Evolutionary conservation across 2,888 invertebrate species (phyloP).

Genomic region (Ennomos erosarius): DNA sequence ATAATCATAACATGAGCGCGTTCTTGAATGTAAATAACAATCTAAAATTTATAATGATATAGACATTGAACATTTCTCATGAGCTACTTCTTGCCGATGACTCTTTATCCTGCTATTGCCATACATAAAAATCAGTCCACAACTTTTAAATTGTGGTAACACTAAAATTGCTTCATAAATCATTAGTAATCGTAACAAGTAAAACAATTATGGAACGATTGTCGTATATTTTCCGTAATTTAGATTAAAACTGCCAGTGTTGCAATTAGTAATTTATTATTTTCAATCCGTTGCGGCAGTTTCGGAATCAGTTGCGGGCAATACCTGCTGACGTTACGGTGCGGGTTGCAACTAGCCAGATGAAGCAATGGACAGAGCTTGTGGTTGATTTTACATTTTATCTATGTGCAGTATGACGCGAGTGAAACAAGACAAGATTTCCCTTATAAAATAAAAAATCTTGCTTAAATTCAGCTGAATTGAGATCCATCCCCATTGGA

Average conservation of each 20-base stretch:
- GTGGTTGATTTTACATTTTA: neutral
- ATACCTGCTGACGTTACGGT: conserved; percentile 49
- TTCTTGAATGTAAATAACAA: too few relatives aligned
- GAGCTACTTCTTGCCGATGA: neutral
- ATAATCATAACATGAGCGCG: too few relatives aligned
- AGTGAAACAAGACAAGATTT: too few relatives aligned
- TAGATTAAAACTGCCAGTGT: conserved; percentile 54
- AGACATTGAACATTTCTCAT: conserved; percentile 2
- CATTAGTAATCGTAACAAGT: conserved; percentile 21
- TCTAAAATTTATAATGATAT: neutral
- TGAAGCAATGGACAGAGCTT: conserved; percentile 4
- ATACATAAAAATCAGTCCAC: conserved; percentile 5
- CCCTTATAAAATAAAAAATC: too few relatives aligned
- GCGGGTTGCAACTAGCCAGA: conserved; percentile 37
- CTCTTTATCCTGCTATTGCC: conserved; percentile 8
- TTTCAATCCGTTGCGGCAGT: conserved; percentile 47
- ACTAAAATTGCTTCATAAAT: conserved; percentile 21
- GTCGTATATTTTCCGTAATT: conserved; percentile 34
- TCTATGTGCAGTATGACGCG: too few relatives aligned
- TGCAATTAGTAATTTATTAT: conserved; percentile 51
- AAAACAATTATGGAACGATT: conserved; percentile 20
- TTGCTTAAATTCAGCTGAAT: too few relatives aligned
- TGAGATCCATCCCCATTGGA: too few relatives aligned
- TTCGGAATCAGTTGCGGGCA: conserved; percentile 50
- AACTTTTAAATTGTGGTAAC: conserved; percentile 13